Percentiles rank a stretch among this genome's conserved stretches.
Evolutionary conservation across 2,888 invertebrate genomes (phyloP).

Genomic region (Tenthredo scrophulariae): DNA sequence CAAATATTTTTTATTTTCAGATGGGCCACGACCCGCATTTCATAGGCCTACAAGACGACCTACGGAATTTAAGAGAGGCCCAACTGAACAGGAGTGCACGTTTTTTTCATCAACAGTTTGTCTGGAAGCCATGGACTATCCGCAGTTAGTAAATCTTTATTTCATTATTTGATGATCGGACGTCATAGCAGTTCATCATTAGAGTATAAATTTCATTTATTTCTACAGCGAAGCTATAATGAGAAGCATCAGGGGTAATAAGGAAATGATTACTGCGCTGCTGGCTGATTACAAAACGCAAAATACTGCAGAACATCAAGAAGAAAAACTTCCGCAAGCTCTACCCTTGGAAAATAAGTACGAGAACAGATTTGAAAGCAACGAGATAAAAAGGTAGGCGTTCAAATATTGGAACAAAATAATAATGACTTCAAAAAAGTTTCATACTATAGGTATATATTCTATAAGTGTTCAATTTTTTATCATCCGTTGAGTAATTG

Average conservation of each 20-base stretch:
- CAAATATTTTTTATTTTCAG: slow-evolving; percentile 50
- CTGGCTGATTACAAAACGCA: slow-evolving; percentile 85
- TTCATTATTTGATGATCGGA: not conserved
- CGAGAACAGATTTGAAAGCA: slow-evolving; percentile 69
- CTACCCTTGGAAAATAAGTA: slow-evolving; percentile 65
- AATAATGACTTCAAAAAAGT: not conserved
- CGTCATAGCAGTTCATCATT: not conserved
- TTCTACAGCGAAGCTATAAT: slow-evolving; percentile 83
- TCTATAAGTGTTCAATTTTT: not conserved
- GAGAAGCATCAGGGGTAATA: slow-evolving; percentile 84
- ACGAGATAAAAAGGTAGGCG: slow-evolving; percentile 75
- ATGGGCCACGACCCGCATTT: slow-evolving; percentile 72
- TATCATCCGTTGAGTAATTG: not conserved
- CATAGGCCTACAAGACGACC: slow-evolving; percentile 70
- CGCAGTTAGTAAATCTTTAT: slow-evolving; percentile 82
- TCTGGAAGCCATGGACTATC: slow-evolving; percentile 87
- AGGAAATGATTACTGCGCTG: slow-evolving; percentile 85
- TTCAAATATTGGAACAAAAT: not conserved
- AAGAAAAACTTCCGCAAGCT: slow-evolving; percentile 81
- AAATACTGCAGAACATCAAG: slow-evolving; percentile 79
- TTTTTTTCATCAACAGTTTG: slow-evolving; percentile 87
- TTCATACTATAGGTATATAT: not conserved
- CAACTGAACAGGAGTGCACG: slow-evolving; percentile 80
- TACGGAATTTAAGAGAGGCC: slow-evolving; percentile 70
- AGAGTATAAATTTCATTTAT: slow-evolving; percentile 58